phyloP scores from a whole-genome alignment of 2,888 invertebrate species.

The Tinea trinotella region DNA sequence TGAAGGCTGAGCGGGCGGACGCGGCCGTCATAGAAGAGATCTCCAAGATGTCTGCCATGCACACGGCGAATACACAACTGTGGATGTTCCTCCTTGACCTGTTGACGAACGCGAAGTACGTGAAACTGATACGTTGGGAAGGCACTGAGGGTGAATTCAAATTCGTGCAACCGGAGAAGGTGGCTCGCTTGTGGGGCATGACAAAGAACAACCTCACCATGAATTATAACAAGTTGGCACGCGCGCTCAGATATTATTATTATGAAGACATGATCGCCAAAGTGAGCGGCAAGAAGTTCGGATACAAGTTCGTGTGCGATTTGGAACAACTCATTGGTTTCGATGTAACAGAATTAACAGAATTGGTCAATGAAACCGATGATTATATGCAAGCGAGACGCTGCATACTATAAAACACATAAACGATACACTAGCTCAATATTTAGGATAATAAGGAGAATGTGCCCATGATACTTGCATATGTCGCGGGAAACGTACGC shows the following conservation, averaged over 20 bases:
- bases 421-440: too few relatives aligned
- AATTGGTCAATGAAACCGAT: not conserved
- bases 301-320: conserved; percentile 97
- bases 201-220: conserved; percentile 94
- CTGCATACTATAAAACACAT: too few relatives aligned
- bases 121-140: conserved; percentile 86
- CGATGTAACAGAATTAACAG: conserved; percentile 83
- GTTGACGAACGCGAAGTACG: conserved; percentile 84
- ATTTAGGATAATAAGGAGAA: too few relatives aligned
- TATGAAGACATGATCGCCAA: conserved; percentile 96
- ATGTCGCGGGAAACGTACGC: too few relatives aligned
- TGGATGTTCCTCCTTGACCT: conserved; percentile 94
- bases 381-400: too few relatives aligned
- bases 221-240: conserved; percentile 93
- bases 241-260: conserved; percentile 91
- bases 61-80: conserved; percentile 80
- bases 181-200: conserved; percentile 90
- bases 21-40: too few relatives aligned
- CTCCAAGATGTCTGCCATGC: not conserved
- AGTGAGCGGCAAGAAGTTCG: conserved; percentile 88
- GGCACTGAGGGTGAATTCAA: conserved; percentile 88
- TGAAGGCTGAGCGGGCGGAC: too few relatives aligned
- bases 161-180: conserved; percentile 85
- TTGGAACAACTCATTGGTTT: conserved; percentile 89
- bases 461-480: too few relatives aligned